These are phyloP conservation scores for Sminthurides aquaticus DNA, from an alignment of 2,888 invertebrate genomes.

Conservation along the genomic window DNA sequence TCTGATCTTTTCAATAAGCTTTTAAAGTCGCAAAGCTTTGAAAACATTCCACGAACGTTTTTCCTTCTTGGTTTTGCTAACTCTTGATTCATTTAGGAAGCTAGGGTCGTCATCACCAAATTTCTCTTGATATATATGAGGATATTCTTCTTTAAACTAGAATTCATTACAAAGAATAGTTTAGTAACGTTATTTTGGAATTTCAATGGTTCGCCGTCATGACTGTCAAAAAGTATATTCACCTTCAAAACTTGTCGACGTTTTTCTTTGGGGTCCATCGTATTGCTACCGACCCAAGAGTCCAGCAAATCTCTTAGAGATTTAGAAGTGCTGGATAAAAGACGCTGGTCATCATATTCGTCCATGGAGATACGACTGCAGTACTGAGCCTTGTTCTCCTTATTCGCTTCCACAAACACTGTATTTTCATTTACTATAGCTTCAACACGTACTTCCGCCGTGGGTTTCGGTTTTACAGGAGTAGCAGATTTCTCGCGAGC, in stretches of 20 bases:
- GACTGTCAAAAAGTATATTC: too few species aligned
- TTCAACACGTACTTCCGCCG: not conserved
- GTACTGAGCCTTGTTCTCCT: slow-evolving; percentile 32
- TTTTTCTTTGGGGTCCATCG: slow-evolving; percentile 26
- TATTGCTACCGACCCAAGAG: slow-evolving; percentile 20
- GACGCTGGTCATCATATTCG: slow-evolving; percentile 37
- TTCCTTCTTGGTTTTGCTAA: slow-evolving; percentile 9
- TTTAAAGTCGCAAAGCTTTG: slow-evolving; percentile 20
- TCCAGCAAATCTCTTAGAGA: slow-evolving; percentile 34
- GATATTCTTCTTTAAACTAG: slow-evolving; percentile 37
- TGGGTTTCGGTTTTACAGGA: not conserved
- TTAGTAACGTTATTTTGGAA: too few species aligned
- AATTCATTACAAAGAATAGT: slow-evolving; percentile 17
- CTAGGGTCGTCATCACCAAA: slow-evolving; percentile 25
- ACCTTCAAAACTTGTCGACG: slow-evolving; percentile 29
- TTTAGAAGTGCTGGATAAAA: slow-evolving; percentile 33
- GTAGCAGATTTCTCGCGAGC: not conserved
- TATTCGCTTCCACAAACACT: slow-evolving; percentile 20
- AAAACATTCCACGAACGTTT: slow-evolving; percentile 19
- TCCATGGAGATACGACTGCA: slow-evolving; percentile 38
- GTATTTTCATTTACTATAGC: slow-evolving; percentile 21
- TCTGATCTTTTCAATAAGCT: too few species aligned
- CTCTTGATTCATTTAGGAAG: slow-evolving; percentile 17
- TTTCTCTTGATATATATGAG: slow-evolving; percentile 38
- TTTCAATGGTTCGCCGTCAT: too few species aligned